Conservation (phyloP, 2,888 invertebrate species). For the Dione juno region DNA sequence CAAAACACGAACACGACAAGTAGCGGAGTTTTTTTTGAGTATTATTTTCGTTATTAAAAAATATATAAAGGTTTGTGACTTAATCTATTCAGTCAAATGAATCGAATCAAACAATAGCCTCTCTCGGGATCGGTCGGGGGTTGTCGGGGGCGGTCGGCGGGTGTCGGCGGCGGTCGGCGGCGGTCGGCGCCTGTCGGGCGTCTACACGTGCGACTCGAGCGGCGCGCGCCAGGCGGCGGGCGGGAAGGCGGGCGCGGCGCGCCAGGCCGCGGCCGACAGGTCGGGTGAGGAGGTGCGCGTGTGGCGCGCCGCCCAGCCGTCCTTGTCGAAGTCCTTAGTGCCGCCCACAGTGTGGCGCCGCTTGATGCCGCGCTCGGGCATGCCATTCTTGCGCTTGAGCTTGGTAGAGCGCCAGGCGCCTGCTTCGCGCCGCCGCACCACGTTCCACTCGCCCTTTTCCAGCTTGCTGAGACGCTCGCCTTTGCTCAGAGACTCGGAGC, state of each 20-base stretch:
- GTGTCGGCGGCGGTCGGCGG: background rate
- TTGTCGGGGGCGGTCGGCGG: too few species aligned
- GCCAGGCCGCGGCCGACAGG: constrained; percentile 70
- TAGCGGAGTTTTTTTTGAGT: constrained; percentile 67
- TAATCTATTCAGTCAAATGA: constrained; percentile 83
- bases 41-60: constrained; percentile 60
- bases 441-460: constrained; percentile 88
- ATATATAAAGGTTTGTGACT: constrained; percentile 74
- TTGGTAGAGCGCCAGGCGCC: constrained; percentile 84
- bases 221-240: constrained; percentile 27
- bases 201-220: constrained; percentile 34
- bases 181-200: background rate
- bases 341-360: constrained; percentile 96
- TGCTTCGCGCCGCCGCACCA: constrained; percentile 85
- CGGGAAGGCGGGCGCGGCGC: constrained; percentile 52
- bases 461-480: constrained; percentile 81
- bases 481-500: constrained; percentile 62
- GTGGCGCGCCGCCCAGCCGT: constrained; percentile 84
- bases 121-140: constrained; percentile 57
- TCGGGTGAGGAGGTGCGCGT: constrained; percentile 85
- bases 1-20: constrained; percentile 55
- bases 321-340: constrained; percentile 91
- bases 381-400: constrained; percentile 89
- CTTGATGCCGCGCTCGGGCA: constrained; percentile 92
- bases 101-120: constrained; percentile 81